A percentile compares a stretch with the other conserved stretches of the same genome.
Evolutionary conservation across 53 echinoderm and acorn worm species (phyloP).

Genomic region (Temnopleurus reevesii): DNA sequence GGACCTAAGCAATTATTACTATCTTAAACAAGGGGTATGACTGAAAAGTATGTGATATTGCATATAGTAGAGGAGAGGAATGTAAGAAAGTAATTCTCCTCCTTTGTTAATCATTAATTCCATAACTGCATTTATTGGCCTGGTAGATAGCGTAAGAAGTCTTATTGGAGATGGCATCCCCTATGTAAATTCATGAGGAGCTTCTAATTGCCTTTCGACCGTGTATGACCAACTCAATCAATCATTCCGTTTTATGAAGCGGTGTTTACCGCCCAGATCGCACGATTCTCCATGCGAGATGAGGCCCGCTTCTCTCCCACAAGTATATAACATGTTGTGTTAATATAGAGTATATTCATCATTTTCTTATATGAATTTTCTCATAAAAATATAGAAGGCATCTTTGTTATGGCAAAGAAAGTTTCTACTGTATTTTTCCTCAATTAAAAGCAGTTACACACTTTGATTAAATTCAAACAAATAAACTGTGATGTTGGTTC

Average conservation of each 20-base stretch:
- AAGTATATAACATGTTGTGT: background rate
- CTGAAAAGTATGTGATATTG: no score
- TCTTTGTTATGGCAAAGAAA: no score
- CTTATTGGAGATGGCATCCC: background rate
- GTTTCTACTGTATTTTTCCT: no score
- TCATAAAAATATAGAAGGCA: no score
- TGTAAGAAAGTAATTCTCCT: background rate
- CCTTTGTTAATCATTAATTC: slow-evolving; percentile 30
- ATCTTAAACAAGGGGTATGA: no score
- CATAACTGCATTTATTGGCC: slow-evolving; percentile 7
- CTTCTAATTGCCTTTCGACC: slow-evolving; percentile 34
- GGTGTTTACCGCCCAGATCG: slow-evolving; percentile 12
- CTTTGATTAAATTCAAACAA: no score
- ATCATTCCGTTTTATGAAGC: slow-evolving; percentile 24
- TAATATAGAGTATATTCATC: background rate
- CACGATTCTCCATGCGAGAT: background rate
- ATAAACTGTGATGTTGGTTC: no score
- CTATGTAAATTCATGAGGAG: slow-evolving; percentile 38
- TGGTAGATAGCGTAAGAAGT: background rate
- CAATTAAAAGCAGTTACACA: no score
- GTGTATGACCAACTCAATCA: slow-evolving; percentile 29
- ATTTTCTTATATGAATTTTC: background rate
- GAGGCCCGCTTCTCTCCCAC: background rate
- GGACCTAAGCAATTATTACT: no score
- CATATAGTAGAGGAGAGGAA: background rate